Conservation (phyloP, 2,113 vertebrate genomes). For the Globicephala melas region DNA sequence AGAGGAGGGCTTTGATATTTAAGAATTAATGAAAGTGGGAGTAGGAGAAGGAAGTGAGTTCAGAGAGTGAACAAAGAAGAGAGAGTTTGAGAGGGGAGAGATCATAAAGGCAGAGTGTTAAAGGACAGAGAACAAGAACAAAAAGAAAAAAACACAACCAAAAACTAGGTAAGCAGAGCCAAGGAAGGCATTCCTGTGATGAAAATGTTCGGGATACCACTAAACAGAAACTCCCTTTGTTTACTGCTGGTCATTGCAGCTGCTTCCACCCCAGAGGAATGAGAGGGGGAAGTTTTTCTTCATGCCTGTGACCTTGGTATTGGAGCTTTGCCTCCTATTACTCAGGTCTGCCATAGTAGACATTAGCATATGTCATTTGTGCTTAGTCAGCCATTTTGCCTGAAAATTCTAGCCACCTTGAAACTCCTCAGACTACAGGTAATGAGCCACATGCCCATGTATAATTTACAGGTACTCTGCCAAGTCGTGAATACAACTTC, state of each 20-base stretch:
- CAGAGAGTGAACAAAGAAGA: conserved; percentile 2
- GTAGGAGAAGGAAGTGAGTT: conserved; percentile 3
- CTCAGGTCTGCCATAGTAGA: not conserved
- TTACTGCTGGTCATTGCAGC: not conserved
- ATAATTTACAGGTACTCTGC: conserved; percentile 56
- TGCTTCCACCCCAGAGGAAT: not conserved
- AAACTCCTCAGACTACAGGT: conserved; percentile 25
- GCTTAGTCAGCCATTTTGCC: conserved; percentile 49
- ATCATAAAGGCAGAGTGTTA: not conserved
- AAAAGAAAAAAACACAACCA: not conserved
- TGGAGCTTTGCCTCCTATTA: not conserved
- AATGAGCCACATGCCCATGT: conserved; percentile 32
- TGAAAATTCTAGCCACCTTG: conserved; percentile 37
- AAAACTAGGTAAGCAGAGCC: not conserved
- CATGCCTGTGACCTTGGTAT: conserved; percentile 24
- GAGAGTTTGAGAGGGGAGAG: not conserved
- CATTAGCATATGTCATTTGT: conserved; percentile 24
- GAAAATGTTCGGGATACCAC: not conserved
- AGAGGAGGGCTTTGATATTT: not conserved
- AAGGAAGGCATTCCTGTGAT: not conserved
- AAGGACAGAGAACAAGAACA: not conserved
- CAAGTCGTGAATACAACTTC: conserved; percentile 49
- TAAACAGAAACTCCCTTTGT: not conserved
- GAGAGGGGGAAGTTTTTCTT: not conserved
- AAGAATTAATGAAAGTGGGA: conserved; percentile 16